Percentiles rank a stretch among this genome's conserved stretches.
Conservation (phyloP, 2,888 invertebrate genomes). For the Drosophila suboccidentalis region DNA sequence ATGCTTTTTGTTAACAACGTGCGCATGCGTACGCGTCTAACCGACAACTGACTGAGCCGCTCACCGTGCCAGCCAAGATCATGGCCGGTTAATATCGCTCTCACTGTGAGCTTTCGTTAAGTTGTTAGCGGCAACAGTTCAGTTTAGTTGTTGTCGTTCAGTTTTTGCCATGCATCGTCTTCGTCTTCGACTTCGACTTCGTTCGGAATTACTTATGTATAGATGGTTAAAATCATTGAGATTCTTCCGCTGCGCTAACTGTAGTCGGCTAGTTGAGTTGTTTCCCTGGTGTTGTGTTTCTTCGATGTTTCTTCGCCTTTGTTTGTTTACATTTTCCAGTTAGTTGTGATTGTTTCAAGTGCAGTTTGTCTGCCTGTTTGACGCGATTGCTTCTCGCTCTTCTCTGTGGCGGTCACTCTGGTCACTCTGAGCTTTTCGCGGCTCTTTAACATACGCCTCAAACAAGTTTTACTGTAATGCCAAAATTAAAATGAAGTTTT, state of each 20-base stretch:
- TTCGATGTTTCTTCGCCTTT: too few relatives aligned
- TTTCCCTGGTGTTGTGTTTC: slow-evolving; percentile 18
- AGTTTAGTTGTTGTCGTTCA: slow-evolving; percentile 53
- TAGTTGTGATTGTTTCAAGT: slow-evolving; percentile 62
- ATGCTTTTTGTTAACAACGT: slow-evolving; percentile 33
- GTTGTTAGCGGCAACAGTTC: slow-evolving; percentile 28
- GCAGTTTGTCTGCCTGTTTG: slow-evolving; percentile 54
- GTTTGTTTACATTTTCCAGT: slow-evolving; percentile 77
- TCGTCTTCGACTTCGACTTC: slow-evolving; percentile 36
- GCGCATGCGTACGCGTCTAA: slow-evolving; percentile 78
- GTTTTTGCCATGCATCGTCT: slow-evolving; percentile 54
- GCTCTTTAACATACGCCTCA: slow-evolving; percentile 35
- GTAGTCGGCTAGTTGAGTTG: slow-evolving; percentile 44
- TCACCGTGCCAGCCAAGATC: slow-evolving; percentile 64
- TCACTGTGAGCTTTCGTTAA: slow-evolving; percentile 46
- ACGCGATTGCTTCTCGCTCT: slow-evolving; percentile 19
- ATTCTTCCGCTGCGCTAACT: slow-evolving; percentile 69
- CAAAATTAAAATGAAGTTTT: slow-evolving; percentile 24
- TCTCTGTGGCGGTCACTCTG: slow-evolving; percentile 9
- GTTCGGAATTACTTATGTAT: slow-evolving; percentile 40
- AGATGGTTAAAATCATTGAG: slow-evolving; percentile 31
- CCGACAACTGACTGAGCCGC: slow-evolving; percentile 68
- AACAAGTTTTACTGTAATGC: slow-evolving; percentile 57
- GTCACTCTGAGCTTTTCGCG: slow-evolving; percentile 25
- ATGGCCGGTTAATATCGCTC: slow-evolving; percentile 48